These are phyloP conservation scores for Acarapis woodi DNA, from an alignment of 1,140 invertebrate species.

Conservation along the genomic window DNA sequence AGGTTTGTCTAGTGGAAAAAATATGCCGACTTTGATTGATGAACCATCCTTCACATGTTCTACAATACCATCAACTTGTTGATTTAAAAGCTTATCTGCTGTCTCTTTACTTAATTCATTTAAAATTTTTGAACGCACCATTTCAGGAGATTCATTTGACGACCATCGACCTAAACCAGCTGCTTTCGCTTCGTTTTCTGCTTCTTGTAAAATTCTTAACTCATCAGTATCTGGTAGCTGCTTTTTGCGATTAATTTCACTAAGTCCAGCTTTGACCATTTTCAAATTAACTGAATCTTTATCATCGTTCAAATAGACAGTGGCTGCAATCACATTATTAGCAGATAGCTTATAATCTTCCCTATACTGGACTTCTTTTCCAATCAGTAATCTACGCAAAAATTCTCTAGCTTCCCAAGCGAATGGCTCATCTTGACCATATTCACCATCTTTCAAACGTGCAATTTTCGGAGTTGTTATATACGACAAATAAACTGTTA, in stretches of 20 bases:
- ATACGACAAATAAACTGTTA: conserved; percentile 33
- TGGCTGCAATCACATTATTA: conserved; percentile 37
- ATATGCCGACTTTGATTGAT: conserved; percentile 55
- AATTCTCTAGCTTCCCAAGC: conserved; percentile 94
- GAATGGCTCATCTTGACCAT: conserved; percentile 29
- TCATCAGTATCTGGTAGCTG: conserved; percentile 14
- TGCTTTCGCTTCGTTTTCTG: conserved; percentile 67
- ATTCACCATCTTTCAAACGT: conserved; percentile 28
- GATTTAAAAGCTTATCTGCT: neutral
- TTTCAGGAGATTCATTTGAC: neutral
- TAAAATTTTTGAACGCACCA: conserved; percentile 23
- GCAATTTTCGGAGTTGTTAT: conserved; percentile 71
- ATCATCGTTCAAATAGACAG: neutral
- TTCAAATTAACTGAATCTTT: conserved; percentile 55
- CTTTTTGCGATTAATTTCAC: conserved; percentile 25
- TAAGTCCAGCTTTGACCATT: conserved; percentile 56
- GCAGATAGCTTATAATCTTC: conserved; percentile 82
- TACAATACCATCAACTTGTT: conserved; percentile 42
- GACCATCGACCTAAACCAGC: conserved; percentile 60
- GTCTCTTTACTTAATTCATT: conserved; percentile 19
- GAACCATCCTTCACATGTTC: conserved; percentile 90
- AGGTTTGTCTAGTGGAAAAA: neutral
- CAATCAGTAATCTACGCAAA: conserved; percentile 73
- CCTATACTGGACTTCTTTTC: conserved; percentile 63
- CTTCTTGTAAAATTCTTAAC: conserved; percentile 34